Conservation (phyloP, 2,888 invertebrate species). For the Arenicola marina region DNA sequence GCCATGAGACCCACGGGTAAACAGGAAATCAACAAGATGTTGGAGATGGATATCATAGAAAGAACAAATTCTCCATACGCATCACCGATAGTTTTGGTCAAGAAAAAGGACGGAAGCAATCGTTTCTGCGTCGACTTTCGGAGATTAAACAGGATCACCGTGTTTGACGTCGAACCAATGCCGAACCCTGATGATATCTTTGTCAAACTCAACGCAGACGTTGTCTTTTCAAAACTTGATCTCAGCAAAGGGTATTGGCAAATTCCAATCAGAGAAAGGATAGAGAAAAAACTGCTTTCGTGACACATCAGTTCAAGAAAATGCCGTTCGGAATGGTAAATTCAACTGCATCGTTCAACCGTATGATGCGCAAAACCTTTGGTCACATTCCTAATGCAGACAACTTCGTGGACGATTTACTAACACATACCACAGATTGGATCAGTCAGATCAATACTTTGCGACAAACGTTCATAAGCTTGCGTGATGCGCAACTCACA, state of each 20-base stretch:
- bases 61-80: not conserved
- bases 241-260: constrained; percentile 7
- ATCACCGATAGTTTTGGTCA: not conserved
- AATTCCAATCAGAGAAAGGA: not conserved
- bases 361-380: constrained; percentile 3
- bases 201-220: not conserved
- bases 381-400: not conserved
- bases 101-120: not conserved
- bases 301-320: not conserved
- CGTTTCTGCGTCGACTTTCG: constrained; percentile 6
- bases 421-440: not conserved
- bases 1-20: not conserved
- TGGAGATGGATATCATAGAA: constrained; percentile 4
- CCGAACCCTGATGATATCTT: not conserved
- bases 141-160: constrained; percentile 1
- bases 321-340: constrained; percentile 10
- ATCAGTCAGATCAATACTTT: not conserved
- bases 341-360: not conserved
- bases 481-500: not conserved
- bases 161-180: constrained; percentile 7
- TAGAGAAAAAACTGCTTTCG: not conserved
- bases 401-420: constrained; percentile 2
- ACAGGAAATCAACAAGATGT: not conserved
- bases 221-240: not conserved
- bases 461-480: not conserved